phyloP scores from a whole-genome alignment of 2,797 vertebrate species.

The Chrosomus eos region DNA sequence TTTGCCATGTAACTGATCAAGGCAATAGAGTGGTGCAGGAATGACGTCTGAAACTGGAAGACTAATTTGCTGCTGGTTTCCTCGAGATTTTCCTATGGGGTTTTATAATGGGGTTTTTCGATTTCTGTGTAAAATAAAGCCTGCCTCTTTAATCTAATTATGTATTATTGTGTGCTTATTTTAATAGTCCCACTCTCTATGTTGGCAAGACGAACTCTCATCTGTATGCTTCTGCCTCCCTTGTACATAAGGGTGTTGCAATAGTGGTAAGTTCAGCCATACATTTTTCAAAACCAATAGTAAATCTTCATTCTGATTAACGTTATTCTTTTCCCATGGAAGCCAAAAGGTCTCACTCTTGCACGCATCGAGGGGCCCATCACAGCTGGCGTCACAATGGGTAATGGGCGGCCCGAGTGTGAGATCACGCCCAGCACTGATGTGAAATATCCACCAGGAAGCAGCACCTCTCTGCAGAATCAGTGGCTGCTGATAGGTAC shows the following conservation, averaged over 20 bases:
- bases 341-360: slow-evolving; percentile 92
- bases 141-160: slow-evolving; percentile 29
- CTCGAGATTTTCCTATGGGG: too few species aligned
- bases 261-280: slow-evolving; percentile 86
- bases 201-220: slow-evolving; percentile 89
- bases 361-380: slow-evolving; percentile 86
- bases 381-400: slow-evolving; percentile 88
- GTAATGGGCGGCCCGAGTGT: slow-evolving; percentile 82
- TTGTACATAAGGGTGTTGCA: slow-evolving; percentile 89
- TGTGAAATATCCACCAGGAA: slow-evolving; percentile 90
- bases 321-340: slow-evolving; percentile 44
- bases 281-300: neutral
- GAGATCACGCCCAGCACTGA: slow-evolving; percentile 89
- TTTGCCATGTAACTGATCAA: neutral
- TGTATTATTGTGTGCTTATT: slow-evolving; percentile 35
- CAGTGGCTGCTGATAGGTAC: slow-evolving; percentile 96
- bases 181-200: slow-evolving; percentile 87
- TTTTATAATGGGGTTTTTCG: too few species aligned
- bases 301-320: slow-evolving; percentile 15
- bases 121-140: too few species aligned
- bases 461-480: slow-evolving; percentile 80
- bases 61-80: too few species aligned
- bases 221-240: slow-evolving; percentile 90
- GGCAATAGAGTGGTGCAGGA: neutral
- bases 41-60: too few species aligned